These are phyloP conservation scores for Dusona sp. DNA, from an alignment of 2,888 invertebrate genomes.

Conservation along the genomic window DNA sequence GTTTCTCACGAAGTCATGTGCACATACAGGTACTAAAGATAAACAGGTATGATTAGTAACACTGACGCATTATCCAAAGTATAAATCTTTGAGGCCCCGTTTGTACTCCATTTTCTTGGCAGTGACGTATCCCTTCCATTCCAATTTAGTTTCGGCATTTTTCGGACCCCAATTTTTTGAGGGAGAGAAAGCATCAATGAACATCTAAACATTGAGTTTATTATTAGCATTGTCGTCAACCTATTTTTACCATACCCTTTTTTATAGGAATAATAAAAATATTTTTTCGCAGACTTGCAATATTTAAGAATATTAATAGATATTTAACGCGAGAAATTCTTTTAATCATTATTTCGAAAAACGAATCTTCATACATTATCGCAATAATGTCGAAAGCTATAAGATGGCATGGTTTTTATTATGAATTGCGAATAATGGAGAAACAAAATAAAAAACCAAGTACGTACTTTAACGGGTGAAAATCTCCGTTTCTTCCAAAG, in stretches of 20 bases:
- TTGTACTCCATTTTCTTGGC: constrained; percentile 70
- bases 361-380: no score
- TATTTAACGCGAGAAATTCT: no score
- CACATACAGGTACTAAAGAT: constrained; percentile 31
- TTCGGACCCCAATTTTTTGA: constrained; percentile 80
- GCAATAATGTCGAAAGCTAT: no score
- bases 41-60: constrained; percentile 5
- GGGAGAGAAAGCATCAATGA: constrained; percentile 77
- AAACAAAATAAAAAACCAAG: background rate
- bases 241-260: no score
- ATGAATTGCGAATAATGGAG: background rate
- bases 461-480: constrained; percentile 77
- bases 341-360: no score
- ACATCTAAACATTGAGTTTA: constrained; percentile 72
- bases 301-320: no score
- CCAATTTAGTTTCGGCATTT: constrained; percentile 74
- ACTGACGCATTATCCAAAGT: constrained; percentile 55
- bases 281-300: no score
- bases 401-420: background rate
- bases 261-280: no score
- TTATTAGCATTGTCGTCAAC: background rate
- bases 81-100: constrained; percentile 64
- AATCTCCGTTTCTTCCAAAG: constrained; percentile 78
- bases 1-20: background rate
- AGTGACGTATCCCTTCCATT: constrained; percentile 79